Percentiles rank a stretch among this genome's conserved stretches.
Conservation (phyloP, 2,888 invertebrate species). For the Cybosia mesomella region DNA sequence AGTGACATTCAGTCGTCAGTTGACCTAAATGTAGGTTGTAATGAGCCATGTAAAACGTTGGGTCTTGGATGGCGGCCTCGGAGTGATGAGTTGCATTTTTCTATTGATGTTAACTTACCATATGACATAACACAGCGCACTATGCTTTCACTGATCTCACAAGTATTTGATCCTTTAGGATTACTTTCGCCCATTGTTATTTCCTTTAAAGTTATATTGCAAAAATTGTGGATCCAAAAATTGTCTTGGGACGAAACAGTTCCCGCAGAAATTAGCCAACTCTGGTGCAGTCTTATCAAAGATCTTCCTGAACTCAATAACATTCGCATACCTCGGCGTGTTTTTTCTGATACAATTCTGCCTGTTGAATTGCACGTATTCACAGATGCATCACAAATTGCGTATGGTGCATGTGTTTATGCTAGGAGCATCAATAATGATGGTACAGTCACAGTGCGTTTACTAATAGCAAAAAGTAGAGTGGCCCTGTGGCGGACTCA, state of each 20-base stretch:
- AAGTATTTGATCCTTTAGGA: neutral
- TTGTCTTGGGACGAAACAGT: conserved; percentile 41
- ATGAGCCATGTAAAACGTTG: neutral
- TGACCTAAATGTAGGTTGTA: neutral
- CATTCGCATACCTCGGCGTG: conserved; percentile 38
- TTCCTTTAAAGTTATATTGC: conserved; percentile 18
- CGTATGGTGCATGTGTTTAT: conserved; percentile 52
- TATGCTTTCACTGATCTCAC: neutral
- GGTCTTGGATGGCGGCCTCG: neutral
- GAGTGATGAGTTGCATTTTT: neutral
- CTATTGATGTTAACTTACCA: neutral
- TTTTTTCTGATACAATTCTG: conserved; percentile 33
- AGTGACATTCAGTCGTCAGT: too few relatives aligned
- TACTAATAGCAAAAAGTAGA: conserved; percentile 34
- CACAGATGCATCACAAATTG: conserved; percentile 49
- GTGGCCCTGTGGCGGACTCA: too few relatives aligned
- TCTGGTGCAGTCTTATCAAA: neutral
- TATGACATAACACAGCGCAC: neutral
- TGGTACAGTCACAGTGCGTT: conserved; percentile 23
- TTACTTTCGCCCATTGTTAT: neutral
- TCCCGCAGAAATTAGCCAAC: neutral
- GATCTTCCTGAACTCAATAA: conserved; percentile 31
- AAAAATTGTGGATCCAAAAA: conserved; percentile 40
- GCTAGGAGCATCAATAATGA: conserved; percentile 30
- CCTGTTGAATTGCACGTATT: conserved; percentile 44